Evolutionary conservation across 2,888 invertebrate species (phyloP).

Genomic region (Herminia tarsipennalis): DNA sequence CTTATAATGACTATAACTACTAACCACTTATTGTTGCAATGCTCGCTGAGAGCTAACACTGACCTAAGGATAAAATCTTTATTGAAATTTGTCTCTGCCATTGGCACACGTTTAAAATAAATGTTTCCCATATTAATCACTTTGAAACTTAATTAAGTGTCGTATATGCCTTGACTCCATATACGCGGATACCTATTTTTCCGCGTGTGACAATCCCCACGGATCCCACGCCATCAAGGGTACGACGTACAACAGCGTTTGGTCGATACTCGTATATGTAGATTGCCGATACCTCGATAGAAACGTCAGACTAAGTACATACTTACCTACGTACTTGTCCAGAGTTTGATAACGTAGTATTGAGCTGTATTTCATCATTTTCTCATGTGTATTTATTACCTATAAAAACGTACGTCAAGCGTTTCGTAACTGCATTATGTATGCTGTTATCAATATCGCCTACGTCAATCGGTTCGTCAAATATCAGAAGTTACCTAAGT

Average conservation of each 20-base stretch:
- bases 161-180: too few species aligned
- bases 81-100: neutral
- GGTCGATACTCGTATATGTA: too few species aligned
- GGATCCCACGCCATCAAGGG: too few species aligned
- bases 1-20: slow-evolving; percentile 34
- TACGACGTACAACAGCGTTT: too few species aligned
- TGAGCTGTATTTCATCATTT: too few species aligned
- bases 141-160: too few species aligned
- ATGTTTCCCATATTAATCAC: slow-evolving; percentile 1
- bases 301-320: too few species aligned
- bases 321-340: too few species aligned
- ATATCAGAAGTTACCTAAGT: neutral
- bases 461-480: neutral
- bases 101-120: slow-evolving; percentile 2
- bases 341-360: too few species aligned
- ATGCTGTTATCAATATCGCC: neutral
- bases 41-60: slow-evolving; percentile 22
- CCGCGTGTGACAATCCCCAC: too few species aligned
- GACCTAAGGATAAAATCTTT: slow-evolving; percentile 29
- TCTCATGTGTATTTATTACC: neutral
- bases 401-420: neutral
- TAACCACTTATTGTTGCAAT: slow-evolving; percentile 35
- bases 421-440: neutral
- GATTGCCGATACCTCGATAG: too few species aligned
- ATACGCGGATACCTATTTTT: too few species aligned